Evolutionary conservation across 2,113 vertebrate species (phyloP), one percentile per base, ranked within the genome.

Genomic region (Ictalurus punctatus): DNA sequence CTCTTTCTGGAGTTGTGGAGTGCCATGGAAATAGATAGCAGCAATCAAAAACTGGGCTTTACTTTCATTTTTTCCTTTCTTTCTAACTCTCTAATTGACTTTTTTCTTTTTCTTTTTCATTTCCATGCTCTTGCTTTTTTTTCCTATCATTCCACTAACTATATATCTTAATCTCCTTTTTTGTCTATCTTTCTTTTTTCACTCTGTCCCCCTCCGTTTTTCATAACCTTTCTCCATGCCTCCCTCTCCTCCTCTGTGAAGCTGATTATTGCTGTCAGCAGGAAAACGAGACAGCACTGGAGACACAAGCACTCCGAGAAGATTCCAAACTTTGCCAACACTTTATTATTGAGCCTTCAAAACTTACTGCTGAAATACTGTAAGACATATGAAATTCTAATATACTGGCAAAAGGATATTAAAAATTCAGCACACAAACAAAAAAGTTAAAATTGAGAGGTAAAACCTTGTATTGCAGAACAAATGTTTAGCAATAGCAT

Each of bases 221-320:
- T 80, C 56, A 84, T 48, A 59, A 54, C 37, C 91, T n/a, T 87
- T 71, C 44, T 88, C 44, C 71, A 84, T 59, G 58, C 82, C 71
- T 78, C 82, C 71, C 86, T 91, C 19, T 73, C 21, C 69, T 87
- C 91, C 87, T 88, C 83, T 86, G 69, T 87, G 88, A 92, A 92
- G 86, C 40, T 14, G 84, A 82, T 91, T 87, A 87, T 91, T 90
- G 74, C 90, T 91, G 90, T 87, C 59, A 82, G 69, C 79, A 73
- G 86, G 76, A 87, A 76, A 73, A 23, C 56, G 23, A 85, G 58
- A 69, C 25, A 30, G 44, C 83, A 74, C 82, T 37, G 7, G 40
- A 52, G 58, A 85, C n/a, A 74, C 63, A 89, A 63, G 67, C 59
- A 69, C 40, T 54, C 44, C 87, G 58, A 74, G 61, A 89, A 19